Evolutionary conservation across 2,113 vertebrate species (phyloP), one percentile per base, ranked within the genome.

Genomic region (Brevimyrus niger): DNA sequence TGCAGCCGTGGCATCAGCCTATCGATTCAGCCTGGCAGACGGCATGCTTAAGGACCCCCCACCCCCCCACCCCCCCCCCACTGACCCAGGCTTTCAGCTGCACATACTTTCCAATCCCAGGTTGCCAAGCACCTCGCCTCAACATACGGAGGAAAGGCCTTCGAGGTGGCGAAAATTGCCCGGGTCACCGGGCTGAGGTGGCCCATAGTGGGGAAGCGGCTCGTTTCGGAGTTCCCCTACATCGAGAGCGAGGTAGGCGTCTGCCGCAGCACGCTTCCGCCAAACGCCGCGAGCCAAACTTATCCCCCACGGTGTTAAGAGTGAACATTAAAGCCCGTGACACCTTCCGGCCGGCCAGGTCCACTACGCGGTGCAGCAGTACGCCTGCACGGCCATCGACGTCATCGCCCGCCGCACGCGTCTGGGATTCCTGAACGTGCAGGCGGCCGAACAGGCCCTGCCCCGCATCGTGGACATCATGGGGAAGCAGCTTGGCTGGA

Each of bases 401-500:
- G 95, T 99, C 85, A 96, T 99, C 27, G 97, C 98, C 0, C 96
- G 97, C 0, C 96, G 98, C 1, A 99, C 98, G 0, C 97, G 98
- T 1, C 92, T 99, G 55, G 98, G 98, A 8, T 99, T 99, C 91
- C 93, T 99, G 23, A 98, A 99, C 3, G 98, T 99, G 82, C 98
- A 99, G 95, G 98, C 98, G 0, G 98, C 98, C 0, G 98, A 99
- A n/a, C 98, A 99, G 91, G 98, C 98, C 0, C 95, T 99, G 10
- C 98, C 98, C 0, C 94, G 96, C 23, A 96, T 99, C 9, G 95
- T 99, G 21, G 97, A 98, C 53, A 96, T 99, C 91, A 99, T 99
- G 98, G 98, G 90, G 21, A 97, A 96, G 86, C 96, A 98, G 91
- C 94, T 99, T 76, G 94, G 94, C 92, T 99, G 98, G 98, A 95